Base-by-base conservation (phyloP, 2,797 vertebrate species). In the Bradypus variegatus region DNA sequence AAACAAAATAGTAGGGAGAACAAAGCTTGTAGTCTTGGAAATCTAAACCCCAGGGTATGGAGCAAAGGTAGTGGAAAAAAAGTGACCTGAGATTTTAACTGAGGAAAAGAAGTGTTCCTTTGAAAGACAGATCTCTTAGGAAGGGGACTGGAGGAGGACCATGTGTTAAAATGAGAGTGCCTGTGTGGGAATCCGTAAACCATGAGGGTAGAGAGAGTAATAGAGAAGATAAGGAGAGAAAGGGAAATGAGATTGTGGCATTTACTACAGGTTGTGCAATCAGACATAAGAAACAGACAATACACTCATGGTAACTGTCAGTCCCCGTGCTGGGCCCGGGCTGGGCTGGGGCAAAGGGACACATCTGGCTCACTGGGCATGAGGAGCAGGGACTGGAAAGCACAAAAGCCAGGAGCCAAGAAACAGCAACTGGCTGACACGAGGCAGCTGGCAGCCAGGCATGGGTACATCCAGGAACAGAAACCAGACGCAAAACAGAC, bases 381-480 rank as follows among this genome's bases (percentile, higher is more conserved):
- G 41, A 31, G 27, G 50, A 60, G 33, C 45, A 31, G 55, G 72
- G 85, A 21, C 33, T 80, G 3, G 23, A 65, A 38, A 70, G 27
- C 64, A 25, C 2, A 67, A 80, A 38, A 18, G 78, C 27, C 8
- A 38, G 60, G 80, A 78, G 15, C 53, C 45, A 48, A 67, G 29
- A n/a, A 21, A 50, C 8, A 21, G 65, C 65, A 23, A 16, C 16
- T 45, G 65, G 67, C 21, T 58, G 38, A 55, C n/a, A 11, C 0
- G 5, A 9, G 48, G 58, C 19, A 50, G 45, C 19, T 19, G 84
- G 29, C 60, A 67, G 50, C 64, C 27, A 33, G 65, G 31, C 27
- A 3, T 0, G 0, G 50, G 58, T 27, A 27, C 2, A 0, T 67
- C 36, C 62, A 12, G 55, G 21, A 31, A 19, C 29, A 45, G 27